Evolutionary conservation across 2,797 vertebrate genomes (phyloP), one percentile per base, ranked within the genome.

Genomic region (Yasuhikotakia modesta): DNA sequence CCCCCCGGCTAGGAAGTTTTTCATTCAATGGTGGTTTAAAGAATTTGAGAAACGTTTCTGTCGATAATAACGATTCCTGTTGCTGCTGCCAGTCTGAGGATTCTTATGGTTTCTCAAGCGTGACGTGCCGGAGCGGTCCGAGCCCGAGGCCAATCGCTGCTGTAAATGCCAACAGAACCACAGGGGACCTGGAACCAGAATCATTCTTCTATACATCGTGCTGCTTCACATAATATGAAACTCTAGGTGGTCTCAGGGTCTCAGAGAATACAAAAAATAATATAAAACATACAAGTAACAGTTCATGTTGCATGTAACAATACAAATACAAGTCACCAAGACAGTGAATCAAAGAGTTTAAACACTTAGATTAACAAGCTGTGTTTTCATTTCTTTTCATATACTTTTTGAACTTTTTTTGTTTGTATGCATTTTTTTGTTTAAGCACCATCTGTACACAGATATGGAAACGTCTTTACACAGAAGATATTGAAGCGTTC

Each of bases 381-480:
- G 90, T 84, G 90, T 91, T 85, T 83, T 74, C 61, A 73, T 85
- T 75, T 78, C 52, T 45, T 65, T 64, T 67, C 74, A 6, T 88
- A 86, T 65, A 89, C 89, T 88, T 87, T 86, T 84, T 73, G 13
- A 63, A 77, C 61, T 88, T 90, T 91, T 61, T 10, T 57, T 71
- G 67, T 78, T 30, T 16, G 13, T 71, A 46, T 64, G 48, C 48
- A 64, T 77, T 45, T 70, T 75, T 30, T 75, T 68, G 70, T 90
- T 87, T 87, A 84, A 86, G 96, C 96, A 97, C 95, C 96, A 91
- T 92, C 92, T 95, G 94, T 94, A 94, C 94, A 96, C 92, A 90
- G 92, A 92, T 89, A 93, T 90, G 90, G 91, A 91, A 89, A 94
- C 90, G 91, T 85, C 91, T 92, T 7, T 13, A 43, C 65, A 63